Evolutionary conservation across 2,888 invertebrate genomes (phyloP).

Genomic region (Luffia ferchaultella): DNA sequence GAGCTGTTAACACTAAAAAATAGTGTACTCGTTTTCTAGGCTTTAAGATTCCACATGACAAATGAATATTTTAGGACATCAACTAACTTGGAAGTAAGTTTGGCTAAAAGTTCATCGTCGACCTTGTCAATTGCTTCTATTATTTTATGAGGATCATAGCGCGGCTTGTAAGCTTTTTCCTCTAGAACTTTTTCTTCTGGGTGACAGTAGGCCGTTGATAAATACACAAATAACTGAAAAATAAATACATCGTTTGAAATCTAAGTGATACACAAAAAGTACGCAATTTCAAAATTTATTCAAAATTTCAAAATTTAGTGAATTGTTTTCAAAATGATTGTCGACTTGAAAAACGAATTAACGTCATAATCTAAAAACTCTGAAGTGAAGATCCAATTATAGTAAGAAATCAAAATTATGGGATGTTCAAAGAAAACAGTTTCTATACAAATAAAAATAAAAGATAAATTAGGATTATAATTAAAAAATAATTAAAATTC

Average conservation of each 20-base stretch:
- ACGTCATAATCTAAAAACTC: no score
- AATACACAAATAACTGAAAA: constrained; percentile 68
- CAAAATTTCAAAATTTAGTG: neutral
- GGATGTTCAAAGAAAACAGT: no score
- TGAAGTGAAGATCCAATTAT: no score
- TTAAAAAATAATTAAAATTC: neutral
- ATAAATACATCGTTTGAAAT: neutral
- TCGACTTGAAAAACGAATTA: no score
- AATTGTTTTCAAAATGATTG: no score
- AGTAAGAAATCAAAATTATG: no score
- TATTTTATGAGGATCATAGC: constrained; percentile 70
- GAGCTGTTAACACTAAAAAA: no score
- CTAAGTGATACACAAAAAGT: neutral
- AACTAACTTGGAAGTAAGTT: constrained; percentile 69
- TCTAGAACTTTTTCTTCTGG: constrained; percentile 73
- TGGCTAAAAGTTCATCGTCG: constrained; percentile 67
- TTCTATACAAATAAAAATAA: no score
- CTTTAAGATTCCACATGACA: no score
- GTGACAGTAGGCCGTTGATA: constrained; percentile 88
- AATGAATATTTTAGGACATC: no score
- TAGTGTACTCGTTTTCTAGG: no score
- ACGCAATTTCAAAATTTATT: neutral
- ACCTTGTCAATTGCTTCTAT: constrained; percentile 75
- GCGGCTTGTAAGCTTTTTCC: constrained; percentile 80
- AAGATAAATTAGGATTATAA: no score